A percentile compares a stretch with the other conserved stretches of the same genome.
These are phyloP conservation scores for Amazona guildingii DNA, from an alignment of 2,113 vertebrate genomes.

Conservation along the genomic window DNA sequence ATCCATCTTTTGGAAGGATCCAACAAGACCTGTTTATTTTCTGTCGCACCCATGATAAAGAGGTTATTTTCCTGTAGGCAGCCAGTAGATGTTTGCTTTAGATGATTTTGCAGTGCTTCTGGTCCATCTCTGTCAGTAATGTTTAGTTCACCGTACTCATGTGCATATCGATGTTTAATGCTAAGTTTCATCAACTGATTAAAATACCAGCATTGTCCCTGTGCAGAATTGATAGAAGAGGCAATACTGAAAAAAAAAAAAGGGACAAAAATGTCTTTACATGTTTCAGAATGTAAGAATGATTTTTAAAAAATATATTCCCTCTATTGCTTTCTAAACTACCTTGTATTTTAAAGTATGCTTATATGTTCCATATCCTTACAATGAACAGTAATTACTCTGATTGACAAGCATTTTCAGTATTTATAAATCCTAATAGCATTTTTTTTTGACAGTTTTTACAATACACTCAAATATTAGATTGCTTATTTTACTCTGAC, in stretches of 20 bases:
- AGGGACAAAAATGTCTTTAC: not conserved
- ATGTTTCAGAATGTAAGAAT: not conserved
- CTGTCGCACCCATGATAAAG: conserved; percentile 11
- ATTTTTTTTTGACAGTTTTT: not conserved
- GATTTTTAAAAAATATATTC: not conserved
- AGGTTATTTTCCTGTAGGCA: conserved; percentile 36
- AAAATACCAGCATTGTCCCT: conserved; percentile 70
- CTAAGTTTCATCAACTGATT: conserved; percentile 80
- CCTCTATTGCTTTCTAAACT: not conserved
- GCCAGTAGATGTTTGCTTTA: not conserved
- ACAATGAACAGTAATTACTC: not conserved
- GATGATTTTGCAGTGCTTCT: conserved; percentile 40
- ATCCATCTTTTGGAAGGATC: conserved; percentile 58
- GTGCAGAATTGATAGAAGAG: conserved; percentile 61
- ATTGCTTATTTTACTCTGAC: not conserved
- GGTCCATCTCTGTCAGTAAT: conserved; percentile 40
- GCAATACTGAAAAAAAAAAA: conserved; percentile 56
- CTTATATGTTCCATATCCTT: not conserved
- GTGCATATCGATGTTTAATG: conserved; percentile 78
- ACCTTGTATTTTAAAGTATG: not conserved
- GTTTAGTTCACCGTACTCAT: conserved; percentile 76
- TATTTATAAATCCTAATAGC: not conserved
- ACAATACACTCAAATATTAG: not conserved
- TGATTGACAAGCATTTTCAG: not conserved
- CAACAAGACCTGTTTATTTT: conserved; percentile 48